Evolutionary conservation across 1,140 invertebrate genomes (phyloP), one percentile per base, ranked within the genome.

Genomic region (Habropoda laboriosa): DNA sequence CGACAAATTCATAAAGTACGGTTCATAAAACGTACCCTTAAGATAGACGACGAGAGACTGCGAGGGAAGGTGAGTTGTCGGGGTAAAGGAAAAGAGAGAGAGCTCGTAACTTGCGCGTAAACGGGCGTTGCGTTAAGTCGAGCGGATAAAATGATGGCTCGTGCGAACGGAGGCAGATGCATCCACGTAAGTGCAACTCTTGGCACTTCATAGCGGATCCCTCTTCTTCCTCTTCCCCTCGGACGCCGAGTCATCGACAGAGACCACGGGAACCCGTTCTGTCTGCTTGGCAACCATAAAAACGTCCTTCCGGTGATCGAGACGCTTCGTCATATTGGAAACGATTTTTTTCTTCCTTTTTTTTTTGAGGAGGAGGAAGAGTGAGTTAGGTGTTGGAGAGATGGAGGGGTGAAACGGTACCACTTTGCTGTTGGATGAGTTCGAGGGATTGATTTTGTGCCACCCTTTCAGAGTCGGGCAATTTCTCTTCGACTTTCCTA

Each of bases 1-100:
- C 79, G 81, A 87, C 86, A 86, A 87, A 88, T 87, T 87, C 87
- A 88, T 88, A 87, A 88, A 88, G 81, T 85, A 73, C 79, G 79
- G 73, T 83, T 80, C 76, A 60, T 85, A 80, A 85, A 85, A 83
- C 81, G 80, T 81, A 61, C 64, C 82, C 74, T 80, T 76, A 73
- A 76, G 61, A 67, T 68, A 77, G 74, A 77, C 79, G 67, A 53
- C 35, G 64, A 32, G 51, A 35, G 32, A 18, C 32, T 1, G 75
- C 35, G 40, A 38, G 58, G 32, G 30, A 64, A 13, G 32, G 1
- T 5, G 8, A n/a, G 3, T n/a, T n/a, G 32, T 16, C 3, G 24
- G 10, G 6, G 13, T 24, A 38, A 10, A 2, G 53, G 18, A 13
- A 7, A 45, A 21, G n/a, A 30, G 40, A 53, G 53, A 42, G 55